Conservation (phyloP, 2,888 invertebrate genomes). For the Melieria picta region DNA sequence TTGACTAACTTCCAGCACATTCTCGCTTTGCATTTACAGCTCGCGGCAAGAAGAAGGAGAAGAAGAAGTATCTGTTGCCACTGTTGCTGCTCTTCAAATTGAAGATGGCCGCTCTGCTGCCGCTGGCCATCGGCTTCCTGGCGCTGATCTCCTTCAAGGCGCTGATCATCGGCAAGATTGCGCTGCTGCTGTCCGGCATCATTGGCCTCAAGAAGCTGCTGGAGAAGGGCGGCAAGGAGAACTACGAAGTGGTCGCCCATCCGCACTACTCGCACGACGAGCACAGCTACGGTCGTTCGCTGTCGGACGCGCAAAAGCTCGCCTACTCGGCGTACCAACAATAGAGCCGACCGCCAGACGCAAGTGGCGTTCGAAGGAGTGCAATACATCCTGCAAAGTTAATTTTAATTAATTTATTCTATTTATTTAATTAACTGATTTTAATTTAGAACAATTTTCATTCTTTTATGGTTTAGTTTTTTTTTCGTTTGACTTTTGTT, state of each 20-base stretch:
- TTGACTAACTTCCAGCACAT: too few relatives aligned
- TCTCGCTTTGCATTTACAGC: constrained; percentile 67
- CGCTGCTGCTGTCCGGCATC: constrained; percentile 79
- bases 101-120: constrained; percentile 82
- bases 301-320: constrained; percentile 74
- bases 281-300: constrained; percentile 74
- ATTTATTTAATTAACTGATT: constrained; percentile 38
- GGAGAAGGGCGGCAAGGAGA: constrained; percentile 74
- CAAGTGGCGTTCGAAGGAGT: constrained; percentile 37
- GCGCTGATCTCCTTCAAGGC: constrained; percentile 87
- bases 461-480: not conserved
- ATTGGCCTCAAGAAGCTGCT: constrained; percentile 80
- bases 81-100: constrained; percentile 80
- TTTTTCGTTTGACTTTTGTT: too few relatives aligned
- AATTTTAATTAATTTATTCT: constrained; percentile 38
- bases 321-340: constrained; percentile 74
- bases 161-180: constrained; percentile 83
- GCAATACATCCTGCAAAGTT: constrained; percentile 42
- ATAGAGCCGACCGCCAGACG: constrained; percentile 27
- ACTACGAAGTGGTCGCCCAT: constrained; percentile 81
- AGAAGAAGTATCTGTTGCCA: constrained; percentile 79
- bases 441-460: constrained; percentile 22
- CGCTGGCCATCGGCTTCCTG: constrained; percentile 79
- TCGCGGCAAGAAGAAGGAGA: constrained; percentile 83
- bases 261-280: constrained; percentile 73